Conservation (phyloP, 2,113 vertebrate species). For the Tenrec ecaudatus region DNA sequence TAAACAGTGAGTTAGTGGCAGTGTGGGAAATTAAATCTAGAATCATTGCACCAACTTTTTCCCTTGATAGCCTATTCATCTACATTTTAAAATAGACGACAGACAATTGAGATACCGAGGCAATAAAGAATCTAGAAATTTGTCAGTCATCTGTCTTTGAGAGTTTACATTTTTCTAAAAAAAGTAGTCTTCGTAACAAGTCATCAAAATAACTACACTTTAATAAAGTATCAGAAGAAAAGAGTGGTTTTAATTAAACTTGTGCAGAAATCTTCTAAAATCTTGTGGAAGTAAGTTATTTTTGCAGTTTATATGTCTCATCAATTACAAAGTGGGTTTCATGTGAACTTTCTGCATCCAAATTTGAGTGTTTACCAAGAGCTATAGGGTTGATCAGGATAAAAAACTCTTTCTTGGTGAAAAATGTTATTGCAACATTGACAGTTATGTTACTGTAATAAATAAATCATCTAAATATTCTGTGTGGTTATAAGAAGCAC, state of each 20-base stretch:
- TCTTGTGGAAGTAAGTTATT: background rate
- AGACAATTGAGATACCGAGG: slow-evolving; percentile 27
- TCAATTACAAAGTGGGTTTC: slow-evolving; percentile 43
- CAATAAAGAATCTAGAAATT: slow-evolving; percentile 47
- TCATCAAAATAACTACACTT: slow-evolving; percentile 5
- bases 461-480: background rate
- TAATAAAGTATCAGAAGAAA: slow-evolving; percentile 53
- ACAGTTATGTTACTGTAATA: background rate
- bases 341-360: slow-evolving; percentile 30
- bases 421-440: slow-evolving; percentile 27
- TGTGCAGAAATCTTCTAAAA: slow-evolving; percentile 31
- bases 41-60: slow-evolving; percentile 34
- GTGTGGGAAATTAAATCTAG: slow-evolving; percentile 64
- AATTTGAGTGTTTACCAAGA: slow-evolving; percentile 48
- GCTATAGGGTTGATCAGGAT: background rate
- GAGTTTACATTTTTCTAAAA: background rate
- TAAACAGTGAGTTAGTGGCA: slow-evolving; percentile 46
- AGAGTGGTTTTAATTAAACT: background rate
- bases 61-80: slow-evolving; percentile 32
- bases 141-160: slow-evolving; percentile 7
- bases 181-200: background rate
- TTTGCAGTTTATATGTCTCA: slow-evolving; percentile 30
- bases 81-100: slow-evolving; percentile 60
- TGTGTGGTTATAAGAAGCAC: slow-evolving; percentile 2
- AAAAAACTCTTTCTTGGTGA: slow-evolving; percentile 32